These are phyloP conservation scores for Drosophila fulvimacula DNA, from an alignment of 2,888 invertebrate species.

Conservation along the genomic window DNA sequence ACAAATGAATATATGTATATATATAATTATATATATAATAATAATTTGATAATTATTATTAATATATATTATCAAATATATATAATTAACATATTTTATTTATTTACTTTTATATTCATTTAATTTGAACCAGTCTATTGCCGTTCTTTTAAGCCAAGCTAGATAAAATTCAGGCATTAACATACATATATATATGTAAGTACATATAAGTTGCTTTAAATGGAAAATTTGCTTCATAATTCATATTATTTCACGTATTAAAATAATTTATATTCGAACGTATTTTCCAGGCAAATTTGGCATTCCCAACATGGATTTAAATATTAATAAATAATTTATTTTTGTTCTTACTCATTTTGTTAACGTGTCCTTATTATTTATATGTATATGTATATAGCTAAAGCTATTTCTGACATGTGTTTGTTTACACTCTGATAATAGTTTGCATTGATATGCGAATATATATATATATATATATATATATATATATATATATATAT, in stretches of 20 bases:
- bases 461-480: neutral
- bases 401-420: neutral
- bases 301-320: neutral
- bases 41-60: no score
- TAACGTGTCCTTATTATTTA: neutral
- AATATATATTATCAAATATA: no score
- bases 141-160: no score
- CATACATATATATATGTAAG: no score
- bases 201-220: no score
- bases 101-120: no score
- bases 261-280: neutral
- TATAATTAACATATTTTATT: no score
- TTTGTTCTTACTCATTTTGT: neutral
- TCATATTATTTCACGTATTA: neutral
- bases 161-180: no score
- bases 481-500: neutral
- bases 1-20: neutral
- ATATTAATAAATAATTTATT: neutral
- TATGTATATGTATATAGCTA: neutral
- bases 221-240: no score
- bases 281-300: neutral
- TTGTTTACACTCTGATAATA: conserved; percentile 1
- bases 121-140: neutral
- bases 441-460: conserved; percentile 1
- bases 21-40: no score